These are phyloP conservation scores for Sorex fumeus DNA, from an alignment of 2,113 vertebrate genomes.

Conservation along the genomic window DNA sequence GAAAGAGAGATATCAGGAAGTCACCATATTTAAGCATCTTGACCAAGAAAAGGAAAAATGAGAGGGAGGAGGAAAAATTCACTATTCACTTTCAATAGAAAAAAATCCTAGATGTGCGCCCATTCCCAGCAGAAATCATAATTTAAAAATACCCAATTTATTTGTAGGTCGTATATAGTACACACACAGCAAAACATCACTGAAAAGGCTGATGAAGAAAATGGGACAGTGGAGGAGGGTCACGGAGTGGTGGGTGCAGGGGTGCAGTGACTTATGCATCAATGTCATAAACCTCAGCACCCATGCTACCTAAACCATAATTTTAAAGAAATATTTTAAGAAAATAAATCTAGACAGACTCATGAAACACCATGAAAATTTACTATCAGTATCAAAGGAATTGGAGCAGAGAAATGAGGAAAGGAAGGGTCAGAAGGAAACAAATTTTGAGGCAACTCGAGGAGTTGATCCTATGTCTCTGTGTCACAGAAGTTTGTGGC, in stretches of 20 bases:
- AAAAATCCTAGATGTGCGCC: background rate
- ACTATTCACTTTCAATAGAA: background rate
- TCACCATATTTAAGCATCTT: background rate
- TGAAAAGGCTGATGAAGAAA: background rate
- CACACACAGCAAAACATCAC: background rate
- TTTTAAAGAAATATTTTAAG: too few relatives aligned
- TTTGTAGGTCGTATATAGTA: background rate
- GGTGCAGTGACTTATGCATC: too few relatives aligned
- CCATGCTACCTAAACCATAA: too few relatives aligned
- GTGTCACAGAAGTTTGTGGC: background rate
- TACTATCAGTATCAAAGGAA: background rate
- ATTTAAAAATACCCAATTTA: background rate
- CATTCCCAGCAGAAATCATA: background rate
- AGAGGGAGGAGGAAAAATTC: too few relatives aligned
- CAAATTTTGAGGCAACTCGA: background rate
- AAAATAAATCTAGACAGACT: background rate
- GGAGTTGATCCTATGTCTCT: background rate
- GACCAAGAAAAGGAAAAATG: background rate
- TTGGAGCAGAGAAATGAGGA: background rate
- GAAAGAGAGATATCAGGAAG: conserved; percentile 12
- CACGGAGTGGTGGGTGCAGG: too few relatives aligned
- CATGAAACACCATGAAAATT: background rate
- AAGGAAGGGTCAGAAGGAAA: background rate
- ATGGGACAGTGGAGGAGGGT: background rate
- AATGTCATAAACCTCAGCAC: too few relatives aligned